Conservation (phyloP, 2,888 invertebrate genomes). For the Xanthorhoe designata region DNA sequence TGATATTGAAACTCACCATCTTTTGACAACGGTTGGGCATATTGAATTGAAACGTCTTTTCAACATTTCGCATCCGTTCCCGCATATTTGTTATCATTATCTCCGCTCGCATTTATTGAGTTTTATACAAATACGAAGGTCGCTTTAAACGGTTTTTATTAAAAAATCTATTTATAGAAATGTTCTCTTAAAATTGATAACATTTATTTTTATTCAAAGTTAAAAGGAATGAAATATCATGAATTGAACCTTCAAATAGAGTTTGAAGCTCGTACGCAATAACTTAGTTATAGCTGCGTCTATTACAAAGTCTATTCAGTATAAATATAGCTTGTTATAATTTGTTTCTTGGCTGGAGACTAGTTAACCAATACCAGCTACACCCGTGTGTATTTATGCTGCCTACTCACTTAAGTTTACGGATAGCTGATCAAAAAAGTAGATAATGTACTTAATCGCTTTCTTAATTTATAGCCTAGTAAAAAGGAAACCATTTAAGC, state of each 20-base stretch:
- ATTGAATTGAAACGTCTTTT: slow-evolving; percentile 54
- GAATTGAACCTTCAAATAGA: slow-evolving; percentile 5
- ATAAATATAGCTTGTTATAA: slow-evolving; percentile 4
- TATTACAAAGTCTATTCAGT: neutral
- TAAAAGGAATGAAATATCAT: slow-evolving; percentile 4
- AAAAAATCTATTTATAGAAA: slow-evolving; percentile 26
- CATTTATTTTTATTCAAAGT: slow-evolving; percentile 5
- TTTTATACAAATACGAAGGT: slow-evolving; percentile 44
- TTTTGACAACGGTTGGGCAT: slow-evolving; percentile 56
- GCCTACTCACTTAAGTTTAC: neutral
- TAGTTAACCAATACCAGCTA: slow-evolving; percentile 6
- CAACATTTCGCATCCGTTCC: slow-evolving; percentile 42
- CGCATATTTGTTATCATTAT: slow-evolving; percentile 35
- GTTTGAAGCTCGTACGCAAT: slow-evolving; percentile 11
- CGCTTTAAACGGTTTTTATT: slow-evolving; percentile 40
- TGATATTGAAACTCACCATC: slow-evolving; percentile 64
- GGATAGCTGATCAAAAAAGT: neutral
- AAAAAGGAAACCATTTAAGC: neutral
- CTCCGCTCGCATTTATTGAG: slow-evolving; percentile 44
- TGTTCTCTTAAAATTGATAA: slow-evolving; percentile 14
- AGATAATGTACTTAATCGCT: too few species aligned
- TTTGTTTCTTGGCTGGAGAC: slow-evolving; percentile 1
- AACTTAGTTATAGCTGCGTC: neutral
- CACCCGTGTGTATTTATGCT: neutral
- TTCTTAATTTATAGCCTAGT: neutral